A percentile compares a stretch with the other conserved stretches of the same genome.
phyloP scores from a whole-genome alignment of 2,113 vertebrate genomes.

The Phaethornis superciliosus region DNA sequence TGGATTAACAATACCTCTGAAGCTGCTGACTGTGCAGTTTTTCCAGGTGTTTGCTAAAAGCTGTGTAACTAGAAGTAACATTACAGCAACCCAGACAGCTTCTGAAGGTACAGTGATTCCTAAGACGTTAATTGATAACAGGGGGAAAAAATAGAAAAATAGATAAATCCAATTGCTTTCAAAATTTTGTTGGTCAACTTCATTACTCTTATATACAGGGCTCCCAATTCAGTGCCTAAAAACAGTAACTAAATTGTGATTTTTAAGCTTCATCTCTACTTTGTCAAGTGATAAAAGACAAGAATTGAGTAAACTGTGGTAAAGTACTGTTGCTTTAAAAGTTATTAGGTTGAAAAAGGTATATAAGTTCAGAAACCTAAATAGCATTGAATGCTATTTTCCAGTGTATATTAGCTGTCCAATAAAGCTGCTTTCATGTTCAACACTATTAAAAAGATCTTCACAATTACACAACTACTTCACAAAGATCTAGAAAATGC shows the following conservation, averaged over 20 bases:
- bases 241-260: background rate
- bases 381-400: constrained; percentile 25
- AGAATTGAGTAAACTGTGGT: background rate
- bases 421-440: constrained; percentile 52
- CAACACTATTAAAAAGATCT: constrained; percentile 56
- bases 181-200: background rate
- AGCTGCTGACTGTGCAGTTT: background rate
- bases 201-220: background rate
- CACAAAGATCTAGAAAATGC: constrained; percentile 51
- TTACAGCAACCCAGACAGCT: background rate
- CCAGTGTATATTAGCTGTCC: constrained; percentile 26
- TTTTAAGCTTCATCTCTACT: background rate
- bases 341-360: background rate
- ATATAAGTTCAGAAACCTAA: constrained; percentile 16
- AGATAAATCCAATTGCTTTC: background rate
- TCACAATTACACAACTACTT: constrained; percentile 66
- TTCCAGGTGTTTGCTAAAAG: background rate
- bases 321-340: background rate
- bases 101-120: background rate
- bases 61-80: background rate
- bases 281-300: background rate
- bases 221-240: background rate
- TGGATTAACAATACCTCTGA: background rate
- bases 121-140: background rate
- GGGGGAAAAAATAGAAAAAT: accelerated